Percentiles rank a stretch among this genome's conserved stretches.
These are phyloP conservation scores for Eurytemora carolleeae DNA, from an alignment of 1,140 invertebrate genomes.

Conservation along the genomic window DNA sequence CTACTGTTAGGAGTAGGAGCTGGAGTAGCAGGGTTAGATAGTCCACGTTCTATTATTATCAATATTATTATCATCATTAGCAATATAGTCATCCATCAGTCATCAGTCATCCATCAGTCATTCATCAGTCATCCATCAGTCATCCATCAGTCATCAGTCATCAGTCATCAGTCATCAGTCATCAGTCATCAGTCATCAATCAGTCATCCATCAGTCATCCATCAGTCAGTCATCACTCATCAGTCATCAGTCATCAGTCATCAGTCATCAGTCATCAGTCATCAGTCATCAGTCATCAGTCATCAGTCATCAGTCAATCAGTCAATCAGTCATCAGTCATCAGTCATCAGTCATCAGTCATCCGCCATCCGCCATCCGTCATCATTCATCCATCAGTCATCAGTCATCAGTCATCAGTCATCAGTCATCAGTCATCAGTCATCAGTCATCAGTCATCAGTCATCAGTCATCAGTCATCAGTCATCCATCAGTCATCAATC, in stretches of 20 bases:
- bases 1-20: conserved; percentile 10
- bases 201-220: not conserved
- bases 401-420: not conserved
- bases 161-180: not conserved
- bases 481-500: not conserved
- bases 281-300: not conserved
- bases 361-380: not conserved
- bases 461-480: not conserved
- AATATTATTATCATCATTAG: not conserved
- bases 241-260: not conserved
- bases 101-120: not conserved
- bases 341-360: not conserved
- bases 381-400: not conserved
- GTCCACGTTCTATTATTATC: not conserved
- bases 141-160: not conserved
- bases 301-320: not conserved
- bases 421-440: not conserved
- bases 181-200: not conserved
- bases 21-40: conserved; percentile 7
- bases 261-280: not conserved
- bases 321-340: not conserved
- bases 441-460: not conserved
- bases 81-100: not conserved
- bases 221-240: not conserved
- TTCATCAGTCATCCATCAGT: not conserved